Evolutionary conservation across 2,888 invertebrate genomes (phyloP), one percentile per base, ranked within the genome.

Genomic region (Chrysolina haemoptera): DNA sequence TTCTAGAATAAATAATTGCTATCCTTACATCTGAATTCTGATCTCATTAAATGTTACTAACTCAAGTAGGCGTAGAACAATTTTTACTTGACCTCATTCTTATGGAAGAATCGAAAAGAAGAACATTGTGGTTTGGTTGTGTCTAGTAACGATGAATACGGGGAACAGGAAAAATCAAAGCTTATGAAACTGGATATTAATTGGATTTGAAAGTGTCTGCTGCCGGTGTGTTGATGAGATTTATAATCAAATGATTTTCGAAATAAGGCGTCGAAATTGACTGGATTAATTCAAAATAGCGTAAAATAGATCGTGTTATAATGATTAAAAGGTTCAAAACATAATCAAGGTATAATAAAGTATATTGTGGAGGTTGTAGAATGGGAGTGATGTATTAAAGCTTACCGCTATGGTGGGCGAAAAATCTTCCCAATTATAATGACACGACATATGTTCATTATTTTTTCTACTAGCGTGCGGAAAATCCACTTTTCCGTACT

Each of bases 31-130:
- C 69, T 68, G 48, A 46, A 64, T 68, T 73, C 69, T 68, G 48
- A 55, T 27, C 69, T 69, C 73, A 73, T 73, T 69, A 66, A 73
- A 70, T 62, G 16, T 65, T 66, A 62, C 70, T 63, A 73, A 68
- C 50, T 53, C 9, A 14, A 59, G 73, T 73, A 40, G 73, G 73
- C 53, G 70, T 43, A 12, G 35, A 35, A 53, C 65, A 59, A 69
- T 69, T 65, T 73, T 69, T 53, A 40, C 66, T 9, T 55, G 73
- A 73, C 73, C 73, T 35, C 62, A 62, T 53, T 73, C 16, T 43
- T 40, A 53, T 35, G 18, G 14, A 27, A 71, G 62, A 65, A 27
- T 50, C 35, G 40, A 62, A 46, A 22, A 11, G 53, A 48, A 55
- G 41, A 48, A 67, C 11, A 40, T 55, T 27, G 9, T 53, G 40